Base-by-base conservation (phyloP, 2,797 vertebrate genomes). In the Margarornis squamiger region DNA sequence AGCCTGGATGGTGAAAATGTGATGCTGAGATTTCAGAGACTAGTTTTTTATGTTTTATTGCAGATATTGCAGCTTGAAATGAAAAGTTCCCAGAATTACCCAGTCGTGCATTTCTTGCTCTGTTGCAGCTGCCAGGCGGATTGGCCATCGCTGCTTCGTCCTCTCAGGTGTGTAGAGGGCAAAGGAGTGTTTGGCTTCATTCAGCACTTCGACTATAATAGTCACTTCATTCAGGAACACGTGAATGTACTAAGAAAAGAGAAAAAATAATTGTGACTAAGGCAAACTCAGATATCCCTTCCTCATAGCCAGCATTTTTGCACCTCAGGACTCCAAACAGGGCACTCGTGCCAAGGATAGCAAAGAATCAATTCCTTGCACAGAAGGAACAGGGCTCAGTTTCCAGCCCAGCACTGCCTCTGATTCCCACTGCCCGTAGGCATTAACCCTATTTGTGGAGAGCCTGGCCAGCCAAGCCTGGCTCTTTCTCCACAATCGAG, bases 81-180 rank as follows among this genome's bases (percentile, higher is more conserved):
- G 36, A 54, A 73, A 84, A 54, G 45, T 67, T 45, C 36, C 32
- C 45, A 52, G 20, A 32, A 95, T 98, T 97, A 99, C 99, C 99
- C 99, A 99, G 95, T 99, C 99, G 0, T 99, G 98, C 99, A 99
- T 99, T 96, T 99, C 99, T 90, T 99, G 98, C 92, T 99, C 99
- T 0, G 99, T 99, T 82, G 98, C 6, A 0, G 99, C 99, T 6
- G 99, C 99, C 63, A 99, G 93, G 43, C 99, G 98, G 92, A 99
- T 98, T 0, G 99, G 99, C 99, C 99, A 99, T 85, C 99, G 98
- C 97, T 99, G 99, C 94, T 98, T 98, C 0, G 99, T 99, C 89
- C 98, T 98, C 96, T 99, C 99, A 0, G 99, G 98, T 12, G 99
- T 99, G 91, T 99, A 99, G 92, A 99, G 97, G 48, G 99, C 99